These are phyloP conservation scores for Linnaemya tessellans DNA, from an alignment of 2,888 invertebrate species.

Conservation along the genomic window DNA sequence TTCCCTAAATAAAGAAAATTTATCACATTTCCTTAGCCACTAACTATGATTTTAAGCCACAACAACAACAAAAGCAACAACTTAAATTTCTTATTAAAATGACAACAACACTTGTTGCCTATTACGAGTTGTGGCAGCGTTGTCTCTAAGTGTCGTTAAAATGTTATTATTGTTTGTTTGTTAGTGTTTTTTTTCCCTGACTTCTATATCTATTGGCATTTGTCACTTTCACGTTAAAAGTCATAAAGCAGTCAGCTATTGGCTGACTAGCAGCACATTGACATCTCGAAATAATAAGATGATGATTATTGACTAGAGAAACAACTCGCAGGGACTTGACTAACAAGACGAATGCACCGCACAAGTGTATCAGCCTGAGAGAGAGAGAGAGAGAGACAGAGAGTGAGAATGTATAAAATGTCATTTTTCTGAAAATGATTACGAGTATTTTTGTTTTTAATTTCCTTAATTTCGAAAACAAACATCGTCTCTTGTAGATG, in stretches of 20 bases:
- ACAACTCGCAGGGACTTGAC: slow-evolving; percentile 25
- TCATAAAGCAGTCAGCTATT: slow-evolving; percentile 30
- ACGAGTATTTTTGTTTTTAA: slow-evolving; percentile 13
- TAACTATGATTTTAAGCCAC: background rate
- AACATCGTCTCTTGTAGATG: slow-evolving; percentile 6
- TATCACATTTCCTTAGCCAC: background rate
- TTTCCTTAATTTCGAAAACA: slow-evolving; percentile 24
- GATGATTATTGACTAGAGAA: slow-evolving; percentile 26
- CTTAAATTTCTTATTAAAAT: slow-evolving; percentile 12
- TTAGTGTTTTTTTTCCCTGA: slow-evolving; percentile 10
- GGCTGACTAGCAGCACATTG: slow-evolving; percentile 24
- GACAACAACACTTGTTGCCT: slow-evolving; percentile 49
- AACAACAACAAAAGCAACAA: slow-evolving; percentile 7
- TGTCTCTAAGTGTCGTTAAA: slow-evolving; percentile 33
- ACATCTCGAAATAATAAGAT: slow-evolving; percentile 12
- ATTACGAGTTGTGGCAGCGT: background rate
- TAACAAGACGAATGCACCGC: background rate
- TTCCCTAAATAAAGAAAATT: background rate
- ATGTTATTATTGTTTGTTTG: slow-evolving; percentile 48
- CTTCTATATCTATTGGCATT: slow-evolving; percentile 61
- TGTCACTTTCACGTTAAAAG: slow-evolving; percentile 78
- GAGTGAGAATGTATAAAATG: background rate
- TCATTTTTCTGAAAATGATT: slow-evolving; percentile 28
- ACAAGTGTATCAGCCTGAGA: slow-evolving; percentile 2
- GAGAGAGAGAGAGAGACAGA: slow-evolving; percentile 20